Percentiles rank a stretch among this genome's conserved stretches.
phyloP scores from a whole-genome alignment of 2,113 vertebrate species.

The Tragelaphus buxtoni region DNA sequence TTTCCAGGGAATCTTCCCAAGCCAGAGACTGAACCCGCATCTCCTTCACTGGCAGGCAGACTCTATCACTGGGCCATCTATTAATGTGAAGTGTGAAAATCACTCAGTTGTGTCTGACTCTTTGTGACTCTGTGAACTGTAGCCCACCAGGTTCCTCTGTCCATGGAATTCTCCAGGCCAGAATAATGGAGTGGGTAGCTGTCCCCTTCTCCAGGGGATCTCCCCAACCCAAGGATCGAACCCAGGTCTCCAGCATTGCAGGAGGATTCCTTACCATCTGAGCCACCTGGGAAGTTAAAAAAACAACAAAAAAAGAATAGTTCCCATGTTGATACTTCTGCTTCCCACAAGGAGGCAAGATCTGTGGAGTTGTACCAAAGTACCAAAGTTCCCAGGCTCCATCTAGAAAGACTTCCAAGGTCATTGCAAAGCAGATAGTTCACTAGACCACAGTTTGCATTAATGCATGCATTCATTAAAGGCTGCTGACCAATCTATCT shows the following conservation, averaged over 20 bases:
- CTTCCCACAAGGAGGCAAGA: not conserved
- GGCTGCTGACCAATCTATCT: not conserved
- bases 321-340: not conserved
- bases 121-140: not conserved
- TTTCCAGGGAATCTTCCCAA: not conserved
- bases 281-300: not conserved
- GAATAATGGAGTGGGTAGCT: not conserved
- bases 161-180: not conserved
- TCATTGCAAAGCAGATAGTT: not conserved
- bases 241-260: rapidly evolving
- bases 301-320: not conserved
- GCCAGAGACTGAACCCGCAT: not conserved
- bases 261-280: not conserved
- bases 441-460: rapidly evolving
- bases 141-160: not conserved
- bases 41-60: not conserved
- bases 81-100: not conserved
- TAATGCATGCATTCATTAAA: not conserved
- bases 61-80: not conserved
- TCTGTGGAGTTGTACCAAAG: not conserved
- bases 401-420: not conserved
- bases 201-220: not conserved
- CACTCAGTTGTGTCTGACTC: not conserved
- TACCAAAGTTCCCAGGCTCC: not conserved
- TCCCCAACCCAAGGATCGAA: not conserved